These are phyloP conservation scores for Graptemys geographica DNA, from an alignment of 2,797 vertebrate genomes.

Conservation along the genomic window DNA sequence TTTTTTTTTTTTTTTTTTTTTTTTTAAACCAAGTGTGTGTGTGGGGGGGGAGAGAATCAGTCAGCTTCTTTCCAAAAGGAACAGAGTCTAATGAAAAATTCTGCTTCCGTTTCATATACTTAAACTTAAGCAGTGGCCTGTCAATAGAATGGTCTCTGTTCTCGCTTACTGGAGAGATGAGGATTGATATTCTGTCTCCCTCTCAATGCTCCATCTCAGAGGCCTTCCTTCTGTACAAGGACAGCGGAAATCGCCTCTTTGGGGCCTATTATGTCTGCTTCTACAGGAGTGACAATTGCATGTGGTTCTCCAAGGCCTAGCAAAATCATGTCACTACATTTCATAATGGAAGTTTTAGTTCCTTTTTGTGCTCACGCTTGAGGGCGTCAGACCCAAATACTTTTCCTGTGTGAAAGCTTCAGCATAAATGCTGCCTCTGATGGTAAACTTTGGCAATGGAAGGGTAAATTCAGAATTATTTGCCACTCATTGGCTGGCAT, in stretches of 20 bases:
- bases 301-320: not conserved
- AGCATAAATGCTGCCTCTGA: not conserved
- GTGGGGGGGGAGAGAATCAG: too few relatives aligned
- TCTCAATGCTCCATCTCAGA: slow-evolving; percentile 17
- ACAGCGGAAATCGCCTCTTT: fast-evolving
- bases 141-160: slow-evolving; percentile 42
- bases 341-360: not conserved
- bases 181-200: not conserved
- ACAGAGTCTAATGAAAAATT: not conserved
- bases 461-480: not conserved
- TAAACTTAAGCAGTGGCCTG: slow-evolving; percentile 30
- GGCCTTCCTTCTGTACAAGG: slow-evolving; percentile 4
- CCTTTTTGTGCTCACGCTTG: not conserved
- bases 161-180: not conserved
- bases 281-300: not conserved
- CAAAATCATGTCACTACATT: not conserved
- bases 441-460: not conserved
- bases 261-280: not conserved
- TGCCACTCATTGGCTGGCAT: not conserved
- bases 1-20: not conserved
- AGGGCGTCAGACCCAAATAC: not conserved
- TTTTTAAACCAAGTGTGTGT: not conserved
- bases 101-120: slow-evolving; percentile 45
- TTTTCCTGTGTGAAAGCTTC: not conserved
- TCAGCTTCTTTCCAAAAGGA: not conserved